phyloP scores from a whole-genome alignment of 1,140 invertebrate species.

The Drosophila serrata region DNA sequence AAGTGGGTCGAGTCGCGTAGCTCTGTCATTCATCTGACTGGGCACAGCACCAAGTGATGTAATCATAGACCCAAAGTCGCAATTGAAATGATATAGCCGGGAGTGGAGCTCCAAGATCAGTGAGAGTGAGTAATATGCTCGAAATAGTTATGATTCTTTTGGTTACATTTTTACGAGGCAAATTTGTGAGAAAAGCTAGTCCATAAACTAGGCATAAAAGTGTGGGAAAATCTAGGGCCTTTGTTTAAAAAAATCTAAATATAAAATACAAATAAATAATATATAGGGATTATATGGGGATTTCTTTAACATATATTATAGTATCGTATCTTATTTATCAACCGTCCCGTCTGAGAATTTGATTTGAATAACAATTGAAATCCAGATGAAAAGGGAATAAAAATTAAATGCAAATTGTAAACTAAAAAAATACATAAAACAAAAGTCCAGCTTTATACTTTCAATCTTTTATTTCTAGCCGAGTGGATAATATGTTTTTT shows the following conservation, averaged over 20 bases:
- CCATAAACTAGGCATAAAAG: background rate
- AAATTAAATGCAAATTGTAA: conserved; percentile 8
- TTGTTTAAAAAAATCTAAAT: background rate
- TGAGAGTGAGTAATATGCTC: conserved; percentile 1
- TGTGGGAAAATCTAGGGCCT: background rate
- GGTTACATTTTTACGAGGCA: too few species aligned
- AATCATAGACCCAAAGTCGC: conserved; percentile 10
- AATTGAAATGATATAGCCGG: conserved; percentile 13
- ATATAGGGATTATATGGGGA: too few species aligned
- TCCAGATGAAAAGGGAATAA: background rate
- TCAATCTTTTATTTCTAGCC: background rate
- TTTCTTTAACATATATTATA: too few species aligned
- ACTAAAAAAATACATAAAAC: conserved; percentile 7
- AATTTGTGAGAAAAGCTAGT: background rate
- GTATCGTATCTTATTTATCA: too few species aligned
- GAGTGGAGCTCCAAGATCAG: conserved; percentile 16
- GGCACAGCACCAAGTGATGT: conserved; percentile 19
- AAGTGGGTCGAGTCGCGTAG: conserved; percentile 7
- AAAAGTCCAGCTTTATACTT: background rate
- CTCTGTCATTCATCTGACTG: conserved; percentile 7
- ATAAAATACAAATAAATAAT: too few species aligned
- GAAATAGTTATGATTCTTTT: conserved; percentile 2
- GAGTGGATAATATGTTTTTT: background rate
- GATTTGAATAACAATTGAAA: background rate
- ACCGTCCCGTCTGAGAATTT: background rate